phyloP scores from a whole-genome alignment of 2,888 invertebrate species.

The Agrilus mali region DNA sequence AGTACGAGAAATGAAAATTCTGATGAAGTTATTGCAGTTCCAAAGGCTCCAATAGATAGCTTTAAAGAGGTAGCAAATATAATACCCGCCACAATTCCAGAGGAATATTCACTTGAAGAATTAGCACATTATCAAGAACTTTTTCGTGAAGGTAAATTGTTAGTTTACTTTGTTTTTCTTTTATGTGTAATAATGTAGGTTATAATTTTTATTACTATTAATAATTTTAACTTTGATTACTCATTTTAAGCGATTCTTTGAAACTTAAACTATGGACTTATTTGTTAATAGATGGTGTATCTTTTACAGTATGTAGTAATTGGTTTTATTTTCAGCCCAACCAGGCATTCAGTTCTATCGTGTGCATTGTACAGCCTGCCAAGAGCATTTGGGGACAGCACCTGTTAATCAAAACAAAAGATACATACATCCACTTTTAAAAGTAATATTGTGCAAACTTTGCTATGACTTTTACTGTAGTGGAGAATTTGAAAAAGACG shows the following conservation, averaged over 20 bases:
- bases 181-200: neutral
- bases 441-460: conserved; percentile 56
- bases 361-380: conserved; percentile 65
- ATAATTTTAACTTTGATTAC: conserved; percentile 1
- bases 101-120: too few species aligned
- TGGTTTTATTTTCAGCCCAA: conserved; percentile 36
- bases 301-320: too few species aligned
- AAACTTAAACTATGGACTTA: too few species aligned
- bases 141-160: too few species aligned
- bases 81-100: conserved; percentile 1
- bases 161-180: neutral
- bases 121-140: too few species aligned
- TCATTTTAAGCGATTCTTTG: conserved; percentile 2
- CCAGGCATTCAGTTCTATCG: conserved; percentile 44
- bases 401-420: conserved; percentile 49
- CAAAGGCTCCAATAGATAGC: too few species aligned
- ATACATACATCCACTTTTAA: conserved; percentile 59
- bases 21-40: too few species aligned
- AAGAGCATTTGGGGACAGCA: conserved; percentile 61
- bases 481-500: conserved; percentile 71
- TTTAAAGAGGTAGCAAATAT: conserved; percentile 9
- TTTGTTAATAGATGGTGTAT: too few species aligned
- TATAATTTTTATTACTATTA: conserved; percentile 1
- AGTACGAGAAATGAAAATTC: too few species aligned
- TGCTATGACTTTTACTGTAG: conserved; percentile 70